Conservation (phyloP, 37 sponge, comb jelly and placozoan species). For the Halichondria panicea region DNA sequence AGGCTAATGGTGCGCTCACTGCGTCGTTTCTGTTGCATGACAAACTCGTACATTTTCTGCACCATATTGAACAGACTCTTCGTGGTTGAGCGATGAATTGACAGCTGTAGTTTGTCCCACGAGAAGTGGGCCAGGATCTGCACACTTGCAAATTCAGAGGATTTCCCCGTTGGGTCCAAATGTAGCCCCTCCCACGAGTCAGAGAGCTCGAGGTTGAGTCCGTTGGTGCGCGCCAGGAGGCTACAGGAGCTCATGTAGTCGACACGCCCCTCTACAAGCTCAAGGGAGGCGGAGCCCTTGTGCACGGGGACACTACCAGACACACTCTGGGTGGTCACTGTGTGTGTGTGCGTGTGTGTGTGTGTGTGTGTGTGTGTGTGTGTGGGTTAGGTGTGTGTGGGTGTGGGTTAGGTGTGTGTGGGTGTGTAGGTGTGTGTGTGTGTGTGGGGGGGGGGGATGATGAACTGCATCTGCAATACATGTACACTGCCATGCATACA, state of each 20-base stretch:
- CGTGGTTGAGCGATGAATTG: constrained; percentile 66
- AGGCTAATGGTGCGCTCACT: constrained; percentile 68
- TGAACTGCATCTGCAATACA: neutral
- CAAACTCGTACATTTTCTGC: constrained; percentile 60
- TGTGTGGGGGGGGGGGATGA: neutral
- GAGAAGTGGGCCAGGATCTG: constrained; percentile 15
- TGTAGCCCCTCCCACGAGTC: constrained; percentile 67
- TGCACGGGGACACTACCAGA: constrained; percentile 61
- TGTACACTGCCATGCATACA: neutral
- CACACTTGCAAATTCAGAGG: constrained; percentile 4
- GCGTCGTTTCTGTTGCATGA: constrained; percentile 73
- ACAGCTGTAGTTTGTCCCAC: constrained; percentile 68
- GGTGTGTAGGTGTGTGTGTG: neutral
- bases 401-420: constrained; percentile 38
- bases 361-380: neutral
- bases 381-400: neutral
- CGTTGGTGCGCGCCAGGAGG: constrained; percentile 41
- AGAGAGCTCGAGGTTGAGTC: constrained; percentile 6
- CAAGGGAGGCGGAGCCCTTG: constrained; percentile 25
- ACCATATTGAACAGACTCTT: constrained; percentile 57
- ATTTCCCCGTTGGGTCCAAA: neutral
- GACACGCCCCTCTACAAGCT: constrained; percentile 53
- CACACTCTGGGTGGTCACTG: constrained; percentile 53
- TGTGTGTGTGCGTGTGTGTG: neutral
- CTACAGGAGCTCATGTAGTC: constrained; percentile 82